Evolutionary conservation across 2,113 vertebrate genomes (phyloP), one percentile per base, ranked within the genome.

Genomic region (Elephantulus edwardii): DNA sequence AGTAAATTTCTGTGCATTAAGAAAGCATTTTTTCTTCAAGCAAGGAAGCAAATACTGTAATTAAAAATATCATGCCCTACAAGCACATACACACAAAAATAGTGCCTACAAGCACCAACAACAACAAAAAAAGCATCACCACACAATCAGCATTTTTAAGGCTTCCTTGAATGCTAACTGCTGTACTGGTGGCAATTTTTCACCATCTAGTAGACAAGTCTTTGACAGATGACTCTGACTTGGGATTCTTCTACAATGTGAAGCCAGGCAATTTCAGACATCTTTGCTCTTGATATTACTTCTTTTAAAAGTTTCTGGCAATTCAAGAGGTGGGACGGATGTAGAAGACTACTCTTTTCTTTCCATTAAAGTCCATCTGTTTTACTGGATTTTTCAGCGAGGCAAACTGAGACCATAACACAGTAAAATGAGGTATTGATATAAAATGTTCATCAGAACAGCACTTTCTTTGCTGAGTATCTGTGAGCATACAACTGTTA

Each of bases 341-440:
- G 33, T 7, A 89, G 83, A 95, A 95, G 95, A 95, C 0, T 0
- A 92, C 92, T 74, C 56, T 94, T 82, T 78, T 76, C 92, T 97
- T 93, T 89, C 68, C 74, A 75, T 93, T 83, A 87, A 93, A 92
- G 94, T 92, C 91, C 74, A 74, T 93, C 72, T 74, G 90, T 85
- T 94, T 95, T 71, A 95, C 1, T 60, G 62, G 81, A 88, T 92
- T 93, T 92, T 96, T 95, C 96, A 95, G 30, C 13, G 77, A 85
- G 84, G 95, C 86, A 96, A 95, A 96, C 80, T 84, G 96, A 96
- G 96, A 95, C 76, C 93, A 96, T 50, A 94, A 50, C 78, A 95
- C 62, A 96, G 90, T 93, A 95, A 93, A 93, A 93, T 97, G 97
- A 97, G 97, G 97, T 98, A 97, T 96, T 85, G 88, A 88, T n/a